Conservation (phyloP, 2,113 vertebrate genomes). For the Solea senegalensis region DNA sequence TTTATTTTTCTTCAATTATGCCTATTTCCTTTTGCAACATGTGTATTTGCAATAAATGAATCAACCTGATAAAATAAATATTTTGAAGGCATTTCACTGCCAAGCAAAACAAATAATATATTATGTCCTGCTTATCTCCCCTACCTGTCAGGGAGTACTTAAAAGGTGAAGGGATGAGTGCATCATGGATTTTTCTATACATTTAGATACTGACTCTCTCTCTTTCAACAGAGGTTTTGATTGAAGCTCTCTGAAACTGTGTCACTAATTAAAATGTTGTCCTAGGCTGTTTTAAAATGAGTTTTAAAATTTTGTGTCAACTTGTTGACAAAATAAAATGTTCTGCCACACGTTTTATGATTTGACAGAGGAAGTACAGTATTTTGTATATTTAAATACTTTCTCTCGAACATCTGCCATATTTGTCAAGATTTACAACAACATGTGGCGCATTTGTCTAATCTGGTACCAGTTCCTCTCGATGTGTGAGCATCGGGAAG, state of each 20-base stretch:
- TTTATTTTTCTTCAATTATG: constrained; percentile 21
- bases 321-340: constrained; percentile 25
- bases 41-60: constrained; percentile 10
- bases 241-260: too few species aligned
- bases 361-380: constrained; percentile 14
- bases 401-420: constrained; percentile 24
- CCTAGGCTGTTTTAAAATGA: background rate
- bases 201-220: background rate
- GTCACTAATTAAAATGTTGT: too few species aligned
- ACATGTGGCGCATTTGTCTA: background rate
- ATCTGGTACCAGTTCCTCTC: constrained; percentile 6
- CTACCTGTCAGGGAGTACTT: constrained; percentile 4
- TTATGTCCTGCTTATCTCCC: constrained; percentile 18
- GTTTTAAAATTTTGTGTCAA: background rate
- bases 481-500: background rate
- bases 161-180: background rate
- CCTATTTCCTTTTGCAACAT: background rate
- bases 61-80: constrained; percentile 16
- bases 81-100: constrained; percentile 6
- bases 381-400: constrained; percentile 20
- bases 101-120: constrained; percentile 22
- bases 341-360: constrained; percentile 11
- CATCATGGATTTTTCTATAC: background rate
- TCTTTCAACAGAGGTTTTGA: too few species aligned
- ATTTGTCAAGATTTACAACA: constrained; percentile 31